Base-by-base conservation (phyloP, 2,888 invertebrate genomes). In the Aphidius colemani region DNA sequence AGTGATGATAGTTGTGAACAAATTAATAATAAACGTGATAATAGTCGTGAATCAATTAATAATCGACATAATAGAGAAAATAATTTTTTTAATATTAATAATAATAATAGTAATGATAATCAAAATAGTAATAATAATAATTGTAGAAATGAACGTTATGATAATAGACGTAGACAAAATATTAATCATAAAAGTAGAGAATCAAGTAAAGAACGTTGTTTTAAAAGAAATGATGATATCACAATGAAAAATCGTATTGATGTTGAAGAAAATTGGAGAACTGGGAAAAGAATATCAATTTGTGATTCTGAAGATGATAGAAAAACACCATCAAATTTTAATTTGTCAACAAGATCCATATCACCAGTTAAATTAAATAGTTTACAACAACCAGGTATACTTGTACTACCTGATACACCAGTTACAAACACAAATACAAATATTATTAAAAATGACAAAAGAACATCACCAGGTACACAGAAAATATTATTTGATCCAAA, bases 401-500 rank as follows among this genome's bases (percentile, higher is more conserved):
- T 84, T 48, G 81, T 84, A 59, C 74, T 84, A 62, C 83, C 84
- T 3, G 82, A 82, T 39, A 60, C 67, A 53, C 59, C 67, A n/a
- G 55, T 58, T 63, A 53, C 71, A 67, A 30, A 3, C 1, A 30
- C 30, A 30, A 30, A 30, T 30, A 30, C 30, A 30, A 30, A 30
- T 30, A 30, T 30, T 30, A 43, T 66, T 71, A 51, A 70, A 72
- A 66, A 67, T 76, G 75, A 30, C 72, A 74, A 64, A 65, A 65
- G 50, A 43, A 69, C 64, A 64, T 64, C 64, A 41, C 63, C 70
- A n/a, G 73, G 73, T 63, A 79, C 82, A 59, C 84, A 85, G 70
- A 85, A 86, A 71, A 86, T 85, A 11, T 79, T 89, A 7, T 89
- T 85, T 71, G 88, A 89, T 79, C 88, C 87, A 1, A 86, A 86